Conservation (phyloP, 2,113 vertebrate genomes). For the Actenoides hombroni region DNA sequence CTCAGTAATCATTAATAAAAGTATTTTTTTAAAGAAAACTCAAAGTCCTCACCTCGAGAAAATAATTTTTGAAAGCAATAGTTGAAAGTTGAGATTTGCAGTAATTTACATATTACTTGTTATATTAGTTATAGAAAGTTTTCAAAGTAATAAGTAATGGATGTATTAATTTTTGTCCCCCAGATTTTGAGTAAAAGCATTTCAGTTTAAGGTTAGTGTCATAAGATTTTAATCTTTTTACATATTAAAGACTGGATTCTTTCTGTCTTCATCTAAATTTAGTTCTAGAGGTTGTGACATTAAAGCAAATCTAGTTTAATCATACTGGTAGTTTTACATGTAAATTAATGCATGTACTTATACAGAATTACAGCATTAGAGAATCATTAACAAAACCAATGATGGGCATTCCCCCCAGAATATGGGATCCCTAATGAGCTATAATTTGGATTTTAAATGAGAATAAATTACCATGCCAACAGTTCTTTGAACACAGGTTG, state of each 20-base stretch:
- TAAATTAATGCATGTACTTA: conserved; percentile 38
- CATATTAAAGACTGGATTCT: background rate
- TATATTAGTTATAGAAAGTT: background rate
- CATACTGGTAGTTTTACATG: conserved; percentile 19
- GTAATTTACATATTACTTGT: background rate
- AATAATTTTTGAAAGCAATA: background rate
- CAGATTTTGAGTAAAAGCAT: background rate
- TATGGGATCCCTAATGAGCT: background rate
- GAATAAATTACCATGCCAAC: conserved; percentile 17
- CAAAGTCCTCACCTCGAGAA: accelerated
- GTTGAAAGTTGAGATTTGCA: background rate
- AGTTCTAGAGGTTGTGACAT: conserved; percentile 7
- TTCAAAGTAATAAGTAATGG: background rate
- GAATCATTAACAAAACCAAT: conserved; percentile 53
- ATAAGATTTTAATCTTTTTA: background rate
- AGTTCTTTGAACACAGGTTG: conserved; percentile 25
- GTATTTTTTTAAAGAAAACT: background rate
- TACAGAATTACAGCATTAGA: conserved; percentile 22
- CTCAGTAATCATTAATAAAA: background rate
- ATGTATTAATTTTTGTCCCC: background rate
- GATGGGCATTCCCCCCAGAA: conserved; percentile 32
- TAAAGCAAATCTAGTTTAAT: conserved; percentile 16
- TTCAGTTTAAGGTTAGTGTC: background rate
- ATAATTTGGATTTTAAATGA: conserved; percentile 48
- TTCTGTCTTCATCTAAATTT: background rate